Evolutionary conservation across 2,888 invertebrate species (phyloP).

Genomic region (Rhyacophila evoluta): DNA sequence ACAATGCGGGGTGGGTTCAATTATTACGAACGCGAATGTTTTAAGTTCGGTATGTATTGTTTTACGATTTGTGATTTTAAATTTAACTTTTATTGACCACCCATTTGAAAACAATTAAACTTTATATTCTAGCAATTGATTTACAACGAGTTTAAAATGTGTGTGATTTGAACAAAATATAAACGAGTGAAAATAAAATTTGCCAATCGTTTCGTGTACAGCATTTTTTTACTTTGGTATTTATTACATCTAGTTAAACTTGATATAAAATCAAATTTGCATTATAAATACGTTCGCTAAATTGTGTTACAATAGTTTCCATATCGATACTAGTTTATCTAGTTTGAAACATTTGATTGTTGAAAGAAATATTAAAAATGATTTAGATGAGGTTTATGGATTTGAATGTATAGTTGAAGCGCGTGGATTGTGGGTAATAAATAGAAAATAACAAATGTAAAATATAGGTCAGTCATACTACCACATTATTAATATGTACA

Average conservation of each 20-base stretch:
- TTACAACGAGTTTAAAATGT: neutral
- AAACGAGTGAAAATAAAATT: neutral
- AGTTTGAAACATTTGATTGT: no score
- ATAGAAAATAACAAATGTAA: neutral
- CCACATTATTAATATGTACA: neutral
- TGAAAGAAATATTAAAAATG: no score
- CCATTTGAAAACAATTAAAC: neutral
- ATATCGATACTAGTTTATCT: no score
- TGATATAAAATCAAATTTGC: neutral
- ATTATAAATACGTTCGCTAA: neutral
- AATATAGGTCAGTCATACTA: neutral
- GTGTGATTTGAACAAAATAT: neutral
- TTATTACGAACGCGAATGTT: neutral
- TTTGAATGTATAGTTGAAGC: no score
- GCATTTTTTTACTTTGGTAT: no score
- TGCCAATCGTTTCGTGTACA: neutral
- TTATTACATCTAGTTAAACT: no score
- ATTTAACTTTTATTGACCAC: neutral
- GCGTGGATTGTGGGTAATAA: no score
- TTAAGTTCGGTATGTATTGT: constrained; percentile 4
- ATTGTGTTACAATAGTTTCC: no score
- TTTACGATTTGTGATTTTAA: neutral
- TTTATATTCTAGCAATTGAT: neutral
- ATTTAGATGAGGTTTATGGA: no score
- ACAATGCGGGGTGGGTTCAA: neutral